Evolutionary conservation across 92 coral and sea anemone species (phyloP), one percentile per base, ranked within the genome.

Genomic region (Nematostella vectensis): DNA sequence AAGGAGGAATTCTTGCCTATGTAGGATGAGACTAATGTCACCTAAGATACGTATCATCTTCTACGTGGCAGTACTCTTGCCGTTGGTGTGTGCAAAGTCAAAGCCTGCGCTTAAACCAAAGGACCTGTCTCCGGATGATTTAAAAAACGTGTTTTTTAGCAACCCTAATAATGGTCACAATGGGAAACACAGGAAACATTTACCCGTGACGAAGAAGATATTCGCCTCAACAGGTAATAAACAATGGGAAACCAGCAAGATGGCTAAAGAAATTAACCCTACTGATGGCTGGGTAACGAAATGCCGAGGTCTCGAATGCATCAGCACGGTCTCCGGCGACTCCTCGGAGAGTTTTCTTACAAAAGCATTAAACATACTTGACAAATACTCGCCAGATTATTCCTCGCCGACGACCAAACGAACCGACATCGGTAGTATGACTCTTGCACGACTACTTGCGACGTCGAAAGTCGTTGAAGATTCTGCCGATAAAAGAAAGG

Each of bases 301-400:
- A 31, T 66, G 72, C 25, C 63, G 55, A 26, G 72, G 72, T 2
- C 25, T 45, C 11, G 57, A 66, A 29, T 66, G 72, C 33, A 47
- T 66, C 16, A 66, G 72, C 42, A 66, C 54, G 8, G 43, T 26
- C 29, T 21, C 58, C 3, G 16, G 58, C 11, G 31, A 55, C 25
- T 43, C 1, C 12, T 47, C 54, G 19, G 53, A 47, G 1, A 54
- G 17, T n/a, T 66, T 66, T 55, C 55, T 66, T 3, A 55, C 47
- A 27, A 44, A 66, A 55, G 72, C 72, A 2, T 43, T 66, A 13
- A 48, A 66, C 45, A 59, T 66, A 15, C 33, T 66, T 3, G 72
- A 66, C 25, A 66, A 55, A 11, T 54, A 40, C 29, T 1, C n/a
- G 38, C 19, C 47, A 3, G 23, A 6, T 4, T 17, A 17, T 4